A percentile compares a stretch with the other conserved stretches of the same genome.
Evolutionary conservation across 2,797 vertebrate genomes (phyloP).

Genomic region (Gymnothorax reevesii): DNA sequence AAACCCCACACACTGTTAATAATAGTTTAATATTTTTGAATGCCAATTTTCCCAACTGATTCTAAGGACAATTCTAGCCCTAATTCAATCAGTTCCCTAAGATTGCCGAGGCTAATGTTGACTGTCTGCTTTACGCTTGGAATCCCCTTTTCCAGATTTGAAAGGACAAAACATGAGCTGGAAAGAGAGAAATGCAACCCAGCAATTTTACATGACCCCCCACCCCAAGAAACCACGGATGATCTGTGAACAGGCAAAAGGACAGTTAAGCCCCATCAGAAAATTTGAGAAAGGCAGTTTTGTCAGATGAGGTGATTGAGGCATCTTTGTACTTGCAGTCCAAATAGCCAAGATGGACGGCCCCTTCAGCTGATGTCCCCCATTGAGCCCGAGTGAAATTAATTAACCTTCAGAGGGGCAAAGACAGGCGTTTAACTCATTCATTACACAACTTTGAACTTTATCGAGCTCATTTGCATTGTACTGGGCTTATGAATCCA

Average conservation of each 20-base stretch:
- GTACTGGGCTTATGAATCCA: neutral
- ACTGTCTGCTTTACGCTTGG: neutral
- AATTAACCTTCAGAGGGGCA: neutral
- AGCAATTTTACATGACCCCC: neutral
- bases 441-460: neutral
- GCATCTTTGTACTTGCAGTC: neutral
- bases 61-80: neutral
- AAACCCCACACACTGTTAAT: neutral
- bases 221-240: constrained; percentile 8
- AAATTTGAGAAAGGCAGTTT: constrained; percentile 28
- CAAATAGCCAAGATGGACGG: neutral
- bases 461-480: neutral
- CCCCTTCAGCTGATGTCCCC: neutral
- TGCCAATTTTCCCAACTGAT: neutral
- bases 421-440: neutral
- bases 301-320: constrained; percentile 20
- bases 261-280: constrained; percentile 27
- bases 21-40: constrained; percentile 5
- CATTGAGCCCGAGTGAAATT: neutral
- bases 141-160: neutral
- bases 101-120: constrained; percentile 1
- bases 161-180: neutral
- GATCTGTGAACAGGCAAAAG: constrained; percentile 28
- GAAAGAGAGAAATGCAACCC: constrained; percentile 11
- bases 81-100: neutral